These are phyloP conservation scores for Nomada fucata DNA, from an alignment of 2,888 invertebrate genomes.

Conservation along the genomic window DNA sequence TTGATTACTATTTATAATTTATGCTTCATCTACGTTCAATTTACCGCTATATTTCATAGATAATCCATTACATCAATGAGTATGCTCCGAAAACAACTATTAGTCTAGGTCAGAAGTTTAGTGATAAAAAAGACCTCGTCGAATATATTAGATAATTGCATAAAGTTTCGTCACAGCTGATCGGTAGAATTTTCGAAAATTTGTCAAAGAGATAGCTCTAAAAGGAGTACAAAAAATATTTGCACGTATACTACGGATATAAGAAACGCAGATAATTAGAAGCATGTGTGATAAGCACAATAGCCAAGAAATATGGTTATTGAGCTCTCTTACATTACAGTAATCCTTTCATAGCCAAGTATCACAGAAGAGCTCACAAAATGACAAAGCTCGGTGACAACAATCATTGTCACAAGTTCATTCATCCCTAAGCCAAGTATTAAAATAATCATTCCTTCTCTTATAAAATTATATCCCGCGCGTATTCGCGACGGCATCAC, in stretches of 20 bases:
- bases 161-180: conserved; percentile 12
- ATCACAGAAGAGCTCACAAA: conserved; percentile 69
- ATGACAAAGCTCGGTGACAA: conserved; percentile 59
- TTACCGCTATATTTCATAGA: conserved; percentile 27
- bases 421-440: conserved; percentile 53
- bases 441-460: conserved; percentile 66
- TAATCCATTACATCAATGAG: conserved; percentile 38
- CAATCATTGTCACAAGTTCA: conserved; percentile 45
- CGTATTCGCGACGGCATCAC: conserved; percentile 33
- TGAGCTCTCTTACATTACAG: conserved; percentile 33
- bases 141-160: conserved; percentile 27
- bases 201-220: conserved; percentile 16
- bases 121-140: conserved; percentile 41
- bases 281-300: conserved; percentile 42
- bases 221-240: conserved; percentile 57
- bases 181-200: conserved; percentile 21
- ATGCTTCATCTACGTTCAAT: conserved; percentile 20
- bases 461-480: conserved; percentile 65
- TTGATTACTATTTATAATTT: conserved; percentile 27
- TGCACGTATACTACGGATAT: conserved; percentile 43
- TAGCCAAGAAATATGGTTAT: conserved; percentile 34
- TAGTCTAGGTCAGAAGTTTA: conserved; percentile 35
- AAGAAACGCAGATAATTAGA: conserved; percentile 34
- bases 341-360: conserved; percentile 69
- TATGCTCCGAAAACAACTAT: conserved; percentile 32